Evolutionary conservation across 2,888 invertebrate genomes (phyloP).

Genomic region (Ennomos quercinarius): DNA sequence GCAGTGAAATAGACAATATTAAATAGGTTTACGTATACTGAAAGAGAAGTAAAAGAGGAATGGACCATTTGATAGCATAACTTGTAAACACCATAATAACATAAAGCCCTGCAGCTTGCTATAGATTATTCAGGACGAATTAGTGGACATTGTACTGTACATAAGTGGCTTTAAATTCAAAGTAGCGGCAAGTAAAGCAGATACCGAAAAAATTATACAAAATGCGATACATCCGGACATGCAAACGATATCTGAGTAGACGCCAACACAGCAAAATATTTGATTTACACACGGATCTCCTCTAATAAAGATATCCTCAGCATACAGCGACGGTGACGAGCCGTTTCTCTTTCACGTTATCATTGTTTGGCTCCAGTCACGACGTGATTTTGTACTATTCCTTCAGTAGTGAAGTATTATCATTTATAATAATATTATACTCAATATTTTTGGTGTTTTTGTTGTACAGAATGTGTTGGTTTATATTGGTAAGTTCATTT

Average conservation of each 20-base stretch:
- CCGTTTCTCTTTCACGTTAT: constrained; percentile 39
- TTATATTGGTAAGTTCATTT: no score
- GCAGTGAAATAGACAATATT: no score
- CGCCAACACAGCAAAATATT: not conserved
- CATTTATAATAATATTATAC: constrained; percentile 16
- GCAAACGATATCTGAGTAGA: constrained; percentile 1
- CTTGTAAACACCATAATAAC: no score
- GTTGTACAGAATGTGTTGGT: not conserved
- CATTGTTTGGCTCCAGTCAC: constrained; percentile 53
- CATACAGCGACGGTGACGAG: constrained; percentile 41
- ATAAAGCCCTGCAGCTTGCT: no score
- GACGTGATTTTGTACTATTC: constrained; percentile 48
- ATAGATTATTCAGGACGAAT: no score
- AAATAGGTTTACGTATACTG: no score
- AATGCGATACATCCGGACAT: constrained; percentile 8
- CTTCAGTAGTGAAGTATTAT: constrained; percentile 24
- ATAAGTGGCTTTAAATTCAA: no score
- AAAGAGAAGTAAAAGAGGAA: no score
- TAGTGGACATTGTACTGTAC: no score
- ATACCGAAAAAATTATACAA: no score
- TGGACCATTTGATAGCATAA: no score
- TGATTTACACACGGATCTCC: constrained; percentile 21
- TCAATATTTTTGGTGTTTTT: constrained; percentile 20
- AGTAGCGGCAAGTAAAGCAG: no score
- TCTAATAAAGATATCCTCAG: constrained; percentile 33